Evolutionary conservation across 2,797 vertebrate genomes (phyloP).

Genomic region (Anisognathus igniventris): DNA sequence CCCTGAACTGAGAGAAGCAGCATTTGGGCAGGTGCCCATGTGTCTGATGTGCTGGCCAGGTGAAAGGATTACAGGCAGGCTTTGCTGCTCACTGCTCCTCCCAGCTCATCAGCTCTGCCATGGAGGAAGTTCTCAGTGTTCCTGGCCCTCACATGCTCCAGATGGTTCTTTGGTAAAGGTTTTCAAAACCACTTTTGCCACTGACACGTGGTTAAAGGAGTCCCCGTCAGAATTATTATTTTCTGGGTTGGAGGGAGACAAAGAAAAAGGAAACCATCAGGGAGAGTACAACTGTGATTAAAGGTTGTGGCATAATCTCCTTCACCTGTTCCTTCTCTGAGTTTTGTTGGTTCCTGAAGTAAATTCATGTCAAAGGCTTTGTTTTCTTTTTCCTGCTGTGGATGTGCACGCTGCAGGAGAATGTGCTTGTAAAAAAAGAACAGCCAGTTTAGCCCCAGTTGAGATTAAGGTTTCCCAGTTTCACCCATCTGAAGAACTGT

Average conservation of each 20-base stretch:
- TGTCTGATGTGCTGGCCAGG: neutral
- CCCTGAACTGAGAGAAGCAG: neutral
- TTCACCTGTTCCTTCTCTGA: neutral
- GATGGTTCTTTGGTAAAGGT: slow-evolving; percentile 23
- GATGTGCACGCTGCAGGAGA: neutral
- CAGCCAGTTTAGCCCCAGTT: neutral
- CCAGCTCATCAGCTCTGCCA: neutral
- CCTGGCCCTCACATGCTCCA: neutral
- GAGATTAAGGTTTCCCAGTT: neutral
- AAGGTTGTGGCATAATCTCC: neutral
- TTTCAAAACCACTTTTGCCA: neutral
- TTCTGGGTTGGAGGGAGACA: neutral
- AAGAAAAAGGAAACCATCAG: neutral
- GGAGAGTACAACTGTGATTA: neutral
- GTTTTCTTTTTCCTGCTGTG: neutral
- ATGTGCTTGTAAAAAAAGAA: neutral
- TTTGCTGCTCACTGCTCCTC: neutral
- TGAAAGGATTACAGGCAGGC: neutral
- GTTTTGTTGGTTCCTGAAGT: neutral
- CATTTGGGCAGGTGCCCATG: neutral
- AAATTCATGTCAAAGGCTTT: neutral
- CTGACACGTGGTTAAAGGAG: neutral
- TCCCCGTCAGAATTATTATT: neutral
- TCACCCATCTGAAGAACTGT: neutral
- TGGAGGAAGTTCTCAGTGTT: neutral